Percentiles rank a stretch among this genome's conserved stretches.
Evolutionary conservation across 2,888 invertebrate genomes (phyloP).

Genomic region (Nipponacmea schrenckii): DNA sequence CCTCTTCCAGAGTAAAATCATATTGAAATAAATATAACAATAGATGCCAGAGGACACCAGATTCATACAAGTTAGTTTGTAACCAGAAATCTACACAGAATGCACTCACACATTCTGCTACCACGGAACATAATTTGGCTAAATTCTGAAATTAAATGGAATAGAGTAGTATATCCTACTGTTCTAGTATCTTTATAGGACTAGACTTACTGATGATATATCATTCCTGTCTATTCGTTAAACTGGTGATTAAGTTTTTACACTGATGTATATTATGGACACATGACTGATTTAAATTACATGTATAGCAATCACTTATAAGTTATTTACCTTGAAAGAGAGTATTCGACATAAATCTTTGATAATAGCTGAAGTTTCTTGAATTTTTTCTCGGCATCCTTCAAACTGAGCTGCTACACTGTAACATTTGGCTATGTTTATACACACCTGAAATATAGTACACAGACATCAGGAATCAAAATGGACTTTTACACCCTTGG

Average conservation of each 20-base stretch:
- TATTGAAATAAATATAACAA: constrained; percentile 90
- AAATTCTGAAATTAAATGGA: constrained; percentile 72
- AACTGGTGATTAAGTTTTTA: too few relatives aligned
- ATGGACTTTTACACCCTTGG: background rate
- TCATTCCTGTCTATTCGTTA: too few relatives aligned
- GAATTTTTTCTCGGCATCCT: constrained; percentile 86
- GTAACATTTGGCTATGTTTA: constrained; percentile 89
- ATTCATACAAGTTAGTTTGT: constrained; percentile 74
- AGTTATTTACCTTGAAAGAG: constrained; percentile 78
- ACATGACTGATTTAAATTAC: too few relatives aligned
- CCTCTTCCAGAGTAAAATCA: constrained; percentile 96
- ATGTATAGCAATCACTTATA: too few relatives aligned
- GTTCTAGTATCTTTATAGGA: too few relatives aligned
- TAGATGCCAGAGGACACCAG: constrained; percentile 90
- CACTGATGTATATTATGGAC: too few relatives aligned
- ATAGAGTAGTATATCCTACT: too few relatives aligned
- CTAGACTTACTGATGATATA: too few relatives aligned
- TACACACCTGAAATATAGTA: constrained; percentile 76
- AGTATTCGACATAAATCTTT: constrained; percentile 87
- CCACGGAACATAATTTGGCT: constrained; percentile 84
- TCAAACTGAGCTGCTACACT: constrained; percentile 96
- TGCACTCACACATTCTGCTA: constrained; percentile 89
- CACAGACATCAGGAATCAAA: background rate
- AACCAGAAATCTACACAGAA: constrained; percentile 86
- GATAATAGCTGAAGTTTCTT: constrained; percentile 84